Evolutionary conservation across 1,140 invertebrate species (phyloP).

Genomic region (Lutraria rhynchaena): DNA sequence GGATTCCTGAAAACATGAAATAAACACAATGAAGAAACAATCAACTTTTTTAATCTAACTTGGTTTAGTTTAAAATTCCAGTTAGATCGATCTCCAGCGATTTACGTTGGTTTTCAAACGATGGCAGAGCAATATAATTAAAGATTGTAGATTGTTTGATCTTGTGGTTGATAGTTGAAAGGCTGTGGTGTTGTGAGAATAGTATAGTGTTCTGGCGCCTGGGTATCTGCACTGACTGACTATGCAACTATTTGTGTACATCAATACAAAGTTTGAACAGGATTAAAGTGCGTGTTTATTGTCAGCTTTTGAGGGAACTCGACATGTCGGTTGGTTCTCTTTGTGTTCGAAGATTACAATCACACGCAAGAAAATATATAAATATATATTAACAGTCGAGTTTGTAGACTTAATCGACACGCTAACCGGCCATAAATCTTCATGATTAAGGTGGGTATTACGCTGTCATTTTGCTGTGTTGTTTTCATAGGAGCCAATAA

Average conservation of each 20-base stretch:
- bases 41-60: too few relatives aligned
- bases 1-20: too few relatives aligned
- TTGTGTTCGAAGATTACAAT: background rate
- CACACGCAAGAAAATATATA: slow-evolving; percentile 39
- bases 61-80: too few relatives aligned
- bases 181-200: background rate
- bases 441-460: slow-evolving; percentile 16
- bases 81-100: too few relatives aligned
- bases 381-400: slow-evolving; percentile 21
- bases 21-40: too few relatives aligned
- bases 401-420: background rate
- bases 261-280: too few relatives aligned
- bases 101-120: too few relatives aligned
- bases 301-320: background rate
- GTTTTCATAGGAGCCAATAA: too few relatives aligned
- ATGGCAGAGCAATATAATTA: too few relatives aligned
- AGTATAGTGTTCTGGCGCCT: background rate
- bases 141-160: background rate
- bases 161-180: background rate
- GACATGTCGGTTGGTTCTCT: background rate
- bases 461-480: too few relatives aligned
- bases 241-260: background rate
- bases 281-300: slow-evolving; percentile 36
- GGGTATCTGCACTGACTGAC: background rate
- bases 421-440: background rate